Evolutionary conservation across 2,797 vertebrate genomes (phyloP).

Genomic region (Martes flavigula): DNA sequence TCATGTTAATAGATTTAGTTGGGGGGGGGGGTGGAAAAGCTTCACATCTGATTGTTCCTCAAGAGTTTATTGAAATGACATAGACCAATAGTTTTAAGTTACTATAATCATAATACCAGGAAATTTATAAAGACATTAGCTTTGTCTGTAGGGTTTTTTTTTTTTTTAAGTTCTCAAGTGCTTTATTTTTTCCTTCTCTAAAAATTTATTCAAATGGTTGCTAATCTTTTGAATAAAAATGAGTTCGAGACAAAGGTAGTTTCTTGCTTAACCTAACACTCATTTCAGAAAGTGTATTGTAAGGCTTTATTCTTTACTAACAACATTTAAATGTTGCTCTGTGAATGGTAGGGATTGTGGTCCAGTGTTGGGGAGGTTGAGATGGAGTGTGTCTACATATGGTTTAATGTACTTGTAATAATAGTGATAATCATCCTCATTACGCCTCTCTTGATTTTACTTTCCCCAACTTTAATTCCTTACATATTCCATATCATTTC

Average conservation of each 20-base stretch:
- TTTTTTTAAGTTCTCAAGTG: constrained; percentile 48
- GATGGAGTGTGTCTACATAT: neutral
- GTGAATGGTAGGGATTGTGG: neutral
- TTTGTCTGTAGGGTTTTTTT: neutral
- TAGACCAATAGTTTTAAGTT: constrained; percentile 18
- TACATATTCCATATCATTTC: neutral
- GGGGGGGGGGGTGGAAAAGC: neutral
- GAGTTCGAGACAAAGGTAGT: neutral
- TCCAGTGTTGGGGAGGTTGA: neutral
- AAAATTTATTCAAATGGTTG: constrained; percentile 36
- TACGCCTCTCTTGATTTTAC: neutral
- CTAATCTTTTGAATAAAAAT: constrained; percentile 56
- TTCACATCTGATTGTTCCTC: neutral
- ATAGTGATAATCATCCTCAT: neutral
- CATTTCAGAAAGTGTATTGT: neutral
- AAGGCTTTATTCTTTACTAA: neutral
- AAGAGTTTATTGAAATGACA: constrained; percentile 37
- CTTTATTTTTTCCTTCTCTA: constrained; percentile 8
- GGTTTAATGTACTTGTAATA: neutral
- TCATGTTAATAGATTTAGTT: constrained; percentile 52
- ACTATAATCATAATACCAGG: neutral
- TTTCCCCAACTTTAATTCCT: neutral
- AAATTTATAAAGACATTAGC: neutral
- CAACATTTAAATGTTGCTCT: neutral
- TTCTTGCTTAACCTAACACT: neutral